These are phyloP conservation scores for Sycobia sp. DNA, from an alignment of 1,140 invertebrate genomes.

Conservation along the genomic window DNA sequence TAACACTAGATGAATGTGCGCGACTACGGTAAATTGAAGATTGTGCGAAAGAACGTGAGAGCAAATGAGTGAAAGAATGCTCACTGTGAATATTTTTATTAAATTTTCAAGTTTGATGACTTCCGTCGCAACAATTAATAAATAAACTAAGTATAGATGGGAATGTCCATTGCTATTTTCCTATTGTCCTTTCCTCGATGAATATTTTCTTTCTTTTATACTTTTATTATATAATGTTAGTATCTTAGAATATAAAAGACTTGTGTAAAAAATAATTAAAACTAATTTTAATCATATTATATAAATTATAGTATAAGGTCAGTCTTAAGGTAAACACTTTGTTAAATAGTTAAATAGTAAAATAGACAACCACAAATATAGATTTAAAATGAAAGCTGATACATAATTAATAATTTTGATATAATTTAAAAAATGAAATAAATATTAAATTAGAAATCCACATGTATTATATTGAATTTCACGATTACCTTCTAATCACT, in stretches of 20 bases:
- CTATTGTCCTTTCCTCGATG: neutral
- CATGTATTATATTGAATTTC: too few relatives aligned
- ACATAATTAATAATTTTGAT: too few relatives aligned
- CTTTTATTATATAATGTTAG: neutral
- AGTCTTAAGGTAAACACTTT: neutral
- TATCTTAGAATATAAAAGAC: too few relatives aligned
- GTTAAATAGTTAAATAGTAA: neutral
- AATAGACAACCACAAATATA: too few relatives aligned
- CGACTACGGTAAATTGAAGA: constrained; percentile 37
- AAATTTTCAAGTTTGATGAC: constrained; percentile 65
- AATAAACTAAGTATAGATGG: constrained; percentile 61
- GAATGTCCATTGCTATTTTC: constrained; percentile 28
- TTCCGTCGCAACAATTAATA: constrained; percentile 63
- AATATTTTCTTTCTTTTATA: neutral
- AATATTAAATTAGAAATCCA: too few relatives aligned
- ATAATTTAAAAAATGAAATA: too few relatives aligned
- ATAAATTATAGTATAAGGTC: neutral
- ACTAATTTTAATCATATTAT: neutral
- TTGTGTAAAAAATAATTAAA: too few relatives aligned
- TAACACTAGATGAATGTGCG: constrained; percentile 31
- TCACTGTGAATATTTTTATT: constrained; percentile 65
- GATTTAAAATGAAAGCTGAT: too few relatives aligned
- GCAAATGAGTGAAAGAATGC: constrained; percentile 56
- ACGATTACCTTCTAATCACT: too few relatives aligned
- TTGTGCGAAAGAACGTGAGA: constrained; percentile 44